Percentiles rank a stretch among this genome's conserved stretches.
phyloP scores from a whole-genome alignment of 2,113 vertebrate genomes.

The Planiliza haematocheilus region DNA sequence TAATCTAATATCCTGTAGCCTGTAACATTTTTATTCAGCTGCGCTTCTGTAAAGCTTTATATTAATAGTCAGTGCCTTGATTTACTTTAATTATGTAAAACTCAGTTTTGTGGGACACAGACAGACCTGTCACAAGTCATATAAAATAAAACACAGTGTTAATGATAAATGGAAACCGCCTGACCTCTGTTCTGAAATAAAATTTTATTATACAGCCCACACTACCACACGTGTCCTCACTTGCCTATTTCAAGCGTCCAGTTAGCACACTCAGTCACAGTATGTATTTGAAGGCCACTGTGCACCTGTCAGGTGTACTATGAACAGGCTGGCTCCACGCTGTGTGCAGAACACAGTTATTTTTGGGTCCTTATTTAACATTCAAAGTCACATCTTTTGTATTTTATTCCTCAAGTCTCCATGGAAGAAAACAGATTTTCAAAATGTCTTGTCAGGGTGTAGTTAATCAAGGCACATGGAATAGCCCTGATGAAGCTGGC shows the following conservation, averaged over 20 bases:
- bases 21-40: too few relatives aligned
- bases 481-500: constrained; percentile 81
- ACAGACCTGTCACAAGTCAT: background rate
- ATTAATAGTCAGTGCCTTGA: too few relatives aligned
- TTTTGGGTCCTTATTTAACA: background rate
- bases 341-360: background rate
- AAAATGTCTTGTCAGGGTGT: constrained; percentile 77
- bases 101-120: too few relatives aligned
- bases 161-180: background rate
- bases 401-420: constrained; percentile 46
- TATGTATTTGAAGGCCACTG: constrained; percentile 10
- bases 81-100: background rate
- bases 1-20: too few relatives aligned
- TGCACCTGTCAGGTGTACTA: background rate
- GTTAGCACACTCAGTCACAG: background rate
- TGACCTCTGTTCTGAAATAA: background rate
- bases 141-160: background rate
- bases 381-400: constrained; percentile 1
- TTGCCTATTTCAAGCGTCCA: background rate
- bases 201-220: constrained; percentile 37
- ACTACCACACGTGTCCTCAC: constrained; percentile 2
- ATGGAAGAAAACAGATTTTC: constrained; percentile 68
- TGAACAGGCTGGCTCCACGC: background rate
- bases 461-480: constrained; percentile 82
- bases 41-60: too few relatives aligned